These are phyloP conservation scores for Paguma larvata DNA, from an alignment of 2,797 vertebrate species.

Conservation along the genomic window DNA sequence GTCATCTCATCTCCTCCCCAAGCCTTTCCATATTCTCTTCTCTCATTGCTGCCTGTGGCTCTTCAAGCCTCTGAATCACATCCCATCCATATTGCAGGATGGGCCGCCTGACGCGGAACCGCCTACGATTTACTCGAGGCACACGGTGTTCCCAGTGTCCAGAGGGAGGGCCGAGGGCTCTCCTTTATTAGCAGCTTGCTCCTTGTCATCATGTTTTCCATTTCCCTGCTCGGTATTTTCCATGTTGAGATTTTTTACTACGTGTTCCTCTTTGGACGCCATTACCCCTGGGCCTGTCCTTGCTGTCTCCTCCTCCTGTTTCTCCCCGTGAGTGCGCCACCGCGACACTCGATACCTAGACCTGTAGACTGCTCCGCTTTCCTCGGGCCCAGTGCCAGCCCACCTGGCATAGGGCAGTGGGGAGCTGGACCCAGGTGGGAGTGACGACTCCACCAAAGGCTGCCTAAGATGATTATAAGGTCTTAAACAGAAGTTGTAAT, in stretches of 20 bases:
- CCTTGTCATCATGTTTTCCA: constrained; percentile 55
- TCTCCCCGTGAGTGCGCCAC: too few relatives aligned
- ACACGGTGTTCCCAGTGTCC: constrained; percentile 26
- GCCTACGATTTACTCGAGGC: constrained; percentile 60
- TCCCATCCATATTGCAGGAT: constrained; percentile 70
- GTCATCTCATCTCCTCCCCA: constrained; percentile 71
- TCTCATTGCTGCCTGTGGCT: constrained; percentile 69
- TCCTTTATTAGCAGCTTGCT: constrained; percentile 34
- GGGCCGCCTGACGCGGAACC: constrained; percentile 37
- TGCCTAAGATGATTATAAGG: neutral
- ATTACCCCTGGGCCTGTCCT: too few relatives aligned
- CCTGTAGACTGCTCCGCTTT: constrained; percentile 34
- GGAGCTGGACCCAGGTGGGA: constrained; percentile 46
- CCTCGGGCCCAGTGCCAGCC: constrained; percentile 47
- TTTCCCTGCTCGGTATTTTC: neutral
- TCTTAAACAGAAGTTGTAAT: neutral
- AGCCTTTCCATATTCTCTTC: constrained; percentile 56
- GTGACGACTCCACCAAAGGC: constrained; percentile 51
- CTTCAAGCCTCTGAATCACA: constrained; percentile 64
- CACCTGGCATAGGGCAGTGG: neutral
- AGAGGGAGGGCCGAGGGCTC: constrained; percentile 36
- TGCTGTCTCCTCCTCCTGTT: too few relatives aligned
- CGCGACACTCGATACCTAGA: too few relatives aligned
- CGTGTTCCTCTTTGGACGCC: too few relatives aligned
- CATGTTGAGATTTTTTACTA: too few relatives aligned